Evolutionary conservation across 2,888 invertebrate species (phyloP), one percentile per base, ranked within the genome.

Genomic region (Drosophila prolongata): DNA sequence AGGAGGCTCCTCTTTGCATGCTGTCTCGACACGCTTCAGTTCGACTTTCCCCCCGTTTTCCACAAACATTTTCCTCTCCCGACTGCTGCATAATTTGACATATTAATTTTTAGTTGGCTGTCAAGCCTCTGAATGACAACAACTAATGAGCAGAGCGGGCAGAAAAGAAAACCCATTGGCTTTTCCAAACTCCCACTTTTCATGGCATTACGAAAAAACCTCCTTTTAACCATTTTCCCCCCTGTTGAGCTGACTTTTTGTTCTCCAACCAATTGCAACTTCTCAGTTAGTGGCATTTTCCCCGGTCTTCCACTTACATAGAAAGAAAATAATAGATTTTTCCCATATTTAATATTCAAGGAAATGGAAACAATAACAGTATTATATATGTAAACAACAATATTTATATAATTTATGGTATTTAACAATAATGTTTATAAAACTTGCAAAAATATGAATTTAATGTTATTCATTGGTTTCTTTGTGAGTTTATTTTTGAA

Each of bases 1-100:
- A 40, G 43, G 27, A 19, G 42, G 35, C 40, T 49, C 54, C 62
- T 77, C 68, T 79, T 79, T 59, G 75, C 49, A 70, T 67, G 67
- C 43, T 71, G 61, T 50, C 60, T 74, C 76, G 80, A 75, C 89
- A 81, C 81, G 88, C 79, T 73, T 82, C 86, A 68, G 52, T 73
- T 59, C 56, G 46, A 37, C 37, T 70, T 47, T 27, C 35, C 60
- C 30, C 27, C 49, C 44, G 9, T 49, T n/a, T 19, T 6, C 10
- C 27, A 37, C 19, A 16, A 27, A 5, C 24, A 38, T 34, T 58
- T 70, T 24, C 19, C 37, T 9, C 24, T 44, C 34, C 50, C 43
- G 60, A 61, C 57, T 52, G 40, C 71, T 72, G 78, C 87, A 82
- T 89, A 82, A 89, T 84, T 82, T 89, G 83, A 83, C 89, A 83